Conservation (phyloP, 2,113 vertebrate species). For the Neogobius melanostomus region DNA sequence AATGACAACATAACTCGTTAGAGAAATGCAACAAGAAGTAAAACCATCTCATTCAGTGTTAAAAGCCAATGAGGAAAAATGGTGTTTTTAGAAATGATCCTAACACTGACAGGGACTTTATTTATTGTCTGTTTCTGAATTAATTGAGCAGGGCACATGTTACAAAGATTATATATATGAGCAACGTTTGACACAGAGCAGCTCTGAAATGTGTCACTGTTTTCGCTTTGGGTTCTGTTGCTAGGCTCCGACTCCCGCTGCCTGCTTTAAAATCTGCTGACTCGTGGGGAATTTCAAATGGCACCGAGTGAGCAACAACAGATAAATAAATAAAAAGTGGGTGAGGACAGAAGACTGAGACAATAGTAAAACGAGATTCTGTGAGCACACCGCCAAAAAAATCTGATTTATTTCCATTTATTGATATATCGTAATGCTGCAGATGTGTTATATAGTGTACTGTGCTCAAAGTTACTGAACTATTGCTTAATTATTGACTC, state of each 20-base stretch:
- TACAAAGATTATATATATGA: neutral
- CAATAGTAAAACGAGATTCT: neutral
- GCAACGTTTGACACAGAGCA: neutral
- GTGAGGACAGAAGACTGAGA: neutral
- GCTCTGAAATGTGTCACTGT: neutral
- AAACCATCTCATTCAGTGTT: too few relatives aligned
- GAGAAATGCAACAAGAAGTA: too few relatives aligned
- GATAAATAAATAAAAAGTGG: neutral
- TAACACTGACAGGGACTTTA: too few relatives aligned
- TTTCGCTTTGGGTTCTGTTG: neutral
- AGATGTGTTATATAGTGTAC: neutral
- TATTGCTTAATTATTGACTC: neutral
- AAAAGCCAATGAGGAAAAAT: too few relatives aligned
- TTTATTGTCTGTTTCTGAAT: too few relatives aligned
- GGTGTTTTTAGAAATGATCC: too few relatives aligned
- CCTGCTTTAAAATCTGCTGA: slow-evolving; percentile 7
- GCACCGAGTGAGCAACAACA: neutral
- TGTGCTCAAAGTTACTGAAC: neutral
- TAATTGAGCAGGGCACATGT: too few relatives aligned
- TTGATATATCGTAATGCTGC: neutral
- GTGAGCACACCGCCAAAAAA: neutral
- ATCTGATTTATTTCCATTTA: neutral
- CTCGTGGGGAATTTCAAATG: neutral
- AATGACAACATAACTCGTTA: too few relatives aligned
- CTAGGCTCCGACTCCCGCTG: neutral